Evolutionary conservation across 2,888 invertebrate genomes (phyloP).

Genomic region (Danaus chrysippus): DNA sequence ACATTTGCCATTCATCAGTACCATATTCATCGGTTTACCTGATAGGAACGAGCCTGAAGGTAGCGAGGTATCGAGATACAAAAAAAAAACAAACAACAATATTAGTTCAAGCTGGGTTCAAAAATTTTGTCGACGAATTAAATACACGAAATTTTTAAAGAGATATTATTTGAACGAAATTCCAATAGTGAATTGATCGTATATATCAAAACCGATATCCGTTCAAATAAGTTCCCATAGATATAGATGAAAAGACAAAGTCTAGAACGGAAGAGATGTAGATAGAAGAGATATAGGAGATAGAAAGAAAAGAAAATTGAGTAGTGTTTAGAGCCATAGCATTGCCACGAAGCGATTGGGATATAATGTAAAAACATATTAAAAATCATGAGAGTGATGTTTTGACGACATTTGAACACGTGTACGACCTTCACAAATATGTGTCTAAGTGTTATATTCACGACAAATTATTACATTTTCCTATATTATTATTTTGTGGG

Average conservation of each 20-base stretch:
- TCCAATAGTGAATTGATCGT: background rate
- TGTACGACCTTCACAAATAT: constrained; percentile 15
- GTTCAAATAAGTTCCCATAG: constrained; percentile 30
- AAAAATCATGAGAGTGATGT: constrained; percentile 49
- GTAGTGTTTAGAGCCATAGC: constrained; percentile 66
- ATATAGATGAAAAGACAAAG: constrained; percentile 12
- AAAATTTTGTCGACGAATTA: constrained; percentile 27
- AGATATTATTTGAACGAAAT: constrained; percentile 30
- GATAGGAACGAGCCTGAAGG: constrained; percentile 91
- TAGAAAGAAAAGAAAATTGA: constrained; percentile 41
- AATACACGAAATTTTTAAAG: constrained; percentile 18
- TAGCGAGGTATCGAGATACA: constrained; percentile 83
- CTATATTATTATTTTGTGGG: background rate
- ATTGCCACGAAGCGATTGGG: constrained; percentile 75
- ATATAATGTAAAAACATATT: constrained; percentile 59
- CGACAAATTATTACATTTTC: background rate
- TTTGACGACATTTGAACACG: constrained; percentile 20
- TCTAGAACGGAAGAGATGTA: constrained; percentile 28
- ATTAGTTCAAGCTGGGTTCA: constrained; percentile 71
- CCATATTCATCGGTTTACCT: constrained; percentile 83
- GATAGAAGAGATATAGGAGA: constrained; percentile 39
- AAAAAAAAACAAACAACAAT: constrained; percentile 63
- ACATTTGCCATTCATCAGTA: constrained; percentile 75
- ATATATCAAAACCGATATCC: constrained; percentile 12
- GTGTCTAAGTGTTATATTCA: constrained; percentile 12